Conservation (phyloP, 2,888 invertebrate species). For the Plebejus argus region DNA sequence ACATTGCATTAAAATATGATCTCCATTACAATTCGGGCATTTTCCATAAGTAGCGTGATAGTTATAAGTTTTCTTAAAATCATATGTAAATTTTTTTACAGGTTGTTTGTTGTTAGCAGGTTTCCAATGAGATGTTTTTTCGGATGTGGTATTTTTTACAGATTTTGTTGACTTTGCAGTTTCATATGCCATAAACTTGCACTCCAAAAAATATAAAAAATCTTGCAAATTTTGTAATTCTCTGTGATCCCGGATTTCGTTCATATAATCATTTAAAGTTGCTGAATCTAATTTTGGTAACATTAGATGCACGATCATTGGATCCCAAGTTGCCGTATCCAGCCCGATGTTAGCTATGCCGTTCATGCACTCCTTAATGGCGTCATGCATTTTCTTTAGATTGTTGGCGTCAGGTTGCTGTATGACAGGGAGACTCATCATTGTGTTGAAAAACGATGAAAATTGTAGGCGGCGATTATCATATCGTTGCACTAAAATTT, state of each 20-base stretch:
- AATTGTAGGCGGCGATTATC: conserved; percentile 33
- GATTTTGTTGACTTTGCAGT: conserved; percentile 4
- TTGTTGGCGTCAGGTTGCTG: neutral
- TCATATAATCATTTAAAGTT: conserved; percentile 34
- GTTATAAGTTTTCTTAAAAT: no score
- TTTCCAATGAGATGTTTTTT: conserved; percentile 19
- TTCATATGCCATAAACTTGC: neutral
- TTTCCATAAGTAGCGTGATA: no score
- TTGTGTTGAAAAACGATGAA: neutral
- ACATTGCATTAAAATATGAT: no score
- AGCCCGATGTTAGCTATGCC: conserved; percentile 38
- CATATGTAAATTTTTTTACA: no score
- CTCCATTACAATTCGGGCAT: no score
- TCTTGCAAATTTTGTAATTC: neutral
- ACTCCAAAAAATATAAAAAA: conserved; percentile 4
- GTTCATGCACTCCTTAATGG: conserved; percentile 32
- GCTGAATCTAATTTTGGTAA: conserved; percentile 41
- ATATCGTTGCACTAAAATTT: conserved; percentile 35
- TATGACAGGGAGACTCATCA: neutral
- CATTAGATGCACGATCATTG: conserved; percentile 40
- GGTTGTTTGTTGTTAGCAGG: neutral
- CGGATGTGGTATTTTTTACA: neutral
- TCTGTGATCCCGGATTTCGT: neutral
- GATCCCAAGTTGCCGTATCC: conserved; percentile 39
- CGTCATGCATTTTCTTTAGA: conserved; percentile 1